These are phyloP conservation scores for Drosophila repletoides DNA, from an alignment of 1,140 invertebrate species.

Conservation along the genomic window DNA sequence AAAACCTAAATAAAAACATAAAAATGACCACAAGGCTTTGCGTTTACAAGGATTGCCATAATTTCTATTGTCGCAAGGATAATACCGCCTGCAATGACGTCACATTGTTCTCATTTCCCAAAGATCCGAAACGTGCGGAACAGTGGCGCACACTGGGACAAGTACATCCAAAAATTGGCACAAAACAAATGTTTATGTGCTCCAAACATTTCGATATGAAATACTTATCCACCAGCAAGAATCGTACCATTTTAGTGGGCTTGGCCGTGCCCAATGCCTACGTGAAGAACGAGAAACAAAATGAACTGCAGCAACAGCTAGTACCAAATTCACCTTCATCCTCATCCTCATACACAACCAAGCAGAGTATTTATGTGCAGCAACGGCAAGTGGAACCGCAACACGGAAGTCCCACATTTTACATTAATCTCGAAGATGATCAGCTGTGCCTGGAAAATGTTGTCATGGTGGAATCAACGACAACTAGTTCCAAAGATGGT, in stretches of 20 bases:
- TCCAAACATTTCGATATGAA: constrained; percentile 68
- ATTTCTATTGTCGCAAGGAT: constrained; percentile 28
- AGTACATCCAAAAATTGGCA: constrained; percentile 46
- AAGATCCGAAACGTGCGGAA: constrained; percentile 42
- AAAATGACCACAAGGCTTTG: constrained; percentile 52
- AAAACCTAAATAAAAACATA: background rate
- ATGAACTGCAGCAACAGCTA: background rate
- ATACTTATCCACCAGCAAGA: constrained; percentile 45
- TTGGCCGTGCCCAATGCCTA: constrained; percentile 59
- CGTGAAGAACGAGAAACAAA: background rate
- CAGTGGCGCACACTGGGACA: constrained; percentile 53
- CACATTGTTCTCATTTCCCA: constrained; percentile 66
- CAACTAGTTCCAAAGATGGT: constrained; percentile 1
- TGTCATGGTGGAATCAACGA: constrained; percentile 32
- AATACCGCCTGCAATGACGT: background rate
- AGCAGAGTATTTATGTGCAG: too few species aligned
- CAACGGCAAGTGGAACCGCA: too few species aligned
- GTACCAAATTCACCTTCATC: background rate
- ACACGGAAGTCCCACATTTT: background rate
- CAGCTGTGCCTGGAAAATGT: constrained; percentile 33
- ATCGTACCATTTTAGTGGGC: constrained; percentile 53
- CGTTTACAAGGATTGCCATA: constrained; percentile 63
- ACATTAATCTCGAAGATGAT: constrained; percentile 41
- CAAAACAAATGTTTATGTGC: constrained; percentile 50
- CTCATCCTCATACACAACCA: background rate